Base-by-base conservation (phyloP, 2,888 invertebrate genomes). In the Dolomedes plantarius region DNA sequence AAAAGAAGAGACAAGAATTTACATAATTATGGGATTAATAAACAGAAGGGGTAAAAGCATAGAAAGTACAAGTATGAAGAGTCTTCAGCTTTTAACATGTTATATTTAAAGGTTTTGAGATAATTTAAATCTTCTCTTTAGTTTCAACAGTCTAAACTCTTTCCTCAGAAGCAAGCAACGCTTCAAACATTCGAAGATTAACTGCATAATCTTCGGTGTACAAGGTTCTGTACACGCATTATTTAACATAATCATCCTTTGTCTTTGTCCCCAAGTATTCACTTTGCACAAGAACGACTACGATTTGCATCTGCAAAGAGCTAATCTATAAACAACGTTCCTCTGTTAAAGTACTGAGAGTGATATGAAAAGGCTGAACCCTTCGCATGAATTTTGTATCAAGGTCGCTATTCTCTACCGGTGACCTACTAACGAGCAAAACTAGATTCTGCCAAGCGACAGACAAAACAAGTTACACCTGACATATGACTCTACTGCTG, bases 381-480 rank as follows among this genome's bases (percentile, higher is more conserved):
- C 36, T 36, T 11, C 5, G 11, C 36, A 36, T 36, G 36, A 6
- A 16, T 46, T 46, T 46, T 13, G 16, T 46, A 46, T 16, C 46
- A 46, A 46, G 46, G 46, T 16, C 46, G 16, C 16, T 46, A 46
- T 46, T 46, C 46, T 46, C 16, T 16, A 16, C 46, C 9, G 16
- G 16, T 46, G 46, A 46, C 46, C 46, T 16, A 46, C 13, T 46
- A 16, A 46, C 46, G 16, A 46, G 46, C 46, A 46, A 46, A 46
- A 46, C 46, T 46, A 46, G 46, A 46, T 46, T 46, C 16, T 16
- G 2, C 2, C 13, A 46, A 46, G 9, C 2, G 9, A 46, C 46
- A 16, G 46, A 46, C 46, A 46, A 46, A 16, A 46, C 46, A 46
- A 46, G 46, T 46, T 46, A 46, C 46, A 46, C 46, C 46, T 46